These are phyloP conservation scores for Apus apus DNA, from an alignment of 2,113 vertebrate genomes.

Conservation along the genomic window DNA sequence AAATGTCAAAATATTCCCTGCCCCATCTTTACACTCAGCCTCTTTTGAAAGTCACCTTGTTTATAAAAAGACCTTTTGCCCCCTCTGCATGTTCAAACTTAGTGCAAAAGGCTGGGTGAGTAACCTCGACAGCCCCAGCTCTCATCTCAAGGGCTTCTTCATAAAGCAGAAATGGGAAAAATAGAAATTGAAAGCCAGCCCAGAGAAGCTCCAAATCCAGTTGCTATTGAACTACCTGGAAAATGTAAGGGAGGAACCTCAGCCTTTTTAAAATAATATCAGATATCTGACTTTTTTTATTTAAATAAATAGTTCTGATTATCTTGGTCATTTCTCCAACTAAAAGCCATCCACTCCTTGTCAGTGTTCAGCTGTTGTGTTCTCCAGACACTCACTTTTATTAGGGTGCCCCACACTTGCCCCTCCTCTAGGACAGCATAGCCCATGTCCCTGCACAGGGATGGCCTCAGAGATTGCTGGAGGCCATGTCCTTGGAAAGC, in stretches of 20 bases:
- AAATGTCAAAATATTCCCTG: neutral
- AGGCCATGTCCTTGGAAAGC: neutral
- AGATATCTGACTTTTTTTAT: neutral
- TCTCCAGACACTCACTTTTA: neutral
- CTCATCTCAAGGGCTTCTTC: neutral
- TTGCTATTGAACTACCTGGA: neutral
- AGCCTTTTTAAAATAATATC: neutral
- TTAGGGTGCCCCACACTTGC: neutral
- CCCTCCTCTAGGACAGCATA: neutral
- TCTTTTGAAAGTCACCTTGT: neutral
- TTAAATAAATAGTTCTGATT: neutral
- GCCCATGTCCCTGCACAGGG: fast-evolving
- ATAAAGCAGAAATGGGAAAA: neutral
- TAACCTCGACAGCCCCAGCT: fast-evolving
- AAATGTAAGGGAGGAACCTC: neutral
- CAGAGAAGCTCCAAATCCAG: neutral
- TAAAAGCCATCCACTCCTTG: neutral
- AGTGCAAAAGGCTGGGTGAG: neutral
- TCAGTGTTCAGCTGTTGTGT: fast-evolving
- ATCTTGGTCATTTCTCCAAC: neutral
- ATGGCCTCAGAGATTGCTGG: neutral
- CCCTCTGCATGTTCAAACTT: neutral
- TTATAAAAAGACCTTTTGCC: neutral
- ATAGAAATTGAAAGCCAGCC: neutral
- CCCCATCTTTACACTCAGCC: neutral